Conservation (phyloP, 2,113 vertebrate species). For the Tautogolabrus adspersus region DNA sequence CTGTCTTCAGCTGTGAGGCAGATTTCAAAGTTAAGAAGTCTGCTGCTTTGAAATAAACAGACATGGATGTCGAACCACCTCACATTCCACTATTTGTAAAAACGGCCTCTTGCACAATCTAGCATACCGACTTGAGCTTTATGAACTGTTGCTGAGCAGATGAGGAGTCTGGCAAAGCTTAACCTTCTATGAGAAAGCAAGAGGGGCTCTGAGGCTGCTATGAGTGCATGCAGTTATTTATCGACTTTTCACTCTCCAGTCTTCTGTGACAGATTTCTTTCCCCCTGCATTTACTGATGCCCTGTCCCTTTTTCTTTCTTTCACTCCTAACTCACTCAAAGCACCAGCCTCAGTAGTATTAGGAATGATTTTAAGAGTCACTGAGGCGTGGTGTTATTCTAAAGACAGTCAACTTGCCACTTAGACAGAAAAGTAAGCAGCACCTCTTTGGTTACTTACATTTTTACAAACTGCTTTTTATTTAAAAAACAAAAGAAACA, state of each 20-base stretch:
- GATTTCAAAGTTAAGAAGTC: constrained; percentile 42
- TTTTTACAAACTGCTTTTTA: not conserved
- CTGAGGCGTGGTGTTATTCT: constrained; percentile 9
- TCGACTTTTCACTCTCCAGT: constrained; percentile 15
- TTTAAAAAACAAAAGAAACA: not conserved
- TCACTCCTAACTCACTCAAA: constrained; percentile 7
- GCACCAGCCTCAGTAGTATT: not conserved
- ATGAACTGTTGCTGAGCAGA: constrained; percentile 25
- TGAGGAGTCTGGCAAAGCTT: constrained; percentile 56
- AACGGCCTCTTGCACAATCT: constrained; percentile 46
- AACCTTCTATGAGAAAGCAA: constrained; percentile 44
- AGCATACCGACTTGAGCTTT: constrained; percentile 26
- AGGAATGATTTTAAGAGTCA: constrained; percentile 16
- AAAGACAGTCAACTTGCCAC: not conserved
- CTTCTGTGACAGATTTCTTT: constrained; percentile 12
- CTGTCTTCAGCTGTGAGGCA: constrained; percentile 14
- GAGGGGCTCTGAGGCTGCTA: constrained; percentile 5
- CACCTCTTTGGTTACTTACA: too few species aligned
- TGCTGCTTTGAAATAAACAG: constrained; percentile 43
- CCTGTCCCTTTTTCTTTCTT: not conserved
- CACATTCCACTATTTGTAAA: constrained; percentile 36
- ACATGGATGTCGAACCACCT: constrained; percentile 21
- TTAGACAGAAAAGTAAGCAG: not conserved
- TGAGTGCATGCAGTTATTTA: constrained; percentile 26
- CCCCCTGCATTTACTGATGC: not conserved